A percentile compares a stretch with the other conserved stretches of the same genome.
phyloP scores from a whole-genome alignment of 2,888 invertebrate species.

The Eupithecia inturbata region DNA sequence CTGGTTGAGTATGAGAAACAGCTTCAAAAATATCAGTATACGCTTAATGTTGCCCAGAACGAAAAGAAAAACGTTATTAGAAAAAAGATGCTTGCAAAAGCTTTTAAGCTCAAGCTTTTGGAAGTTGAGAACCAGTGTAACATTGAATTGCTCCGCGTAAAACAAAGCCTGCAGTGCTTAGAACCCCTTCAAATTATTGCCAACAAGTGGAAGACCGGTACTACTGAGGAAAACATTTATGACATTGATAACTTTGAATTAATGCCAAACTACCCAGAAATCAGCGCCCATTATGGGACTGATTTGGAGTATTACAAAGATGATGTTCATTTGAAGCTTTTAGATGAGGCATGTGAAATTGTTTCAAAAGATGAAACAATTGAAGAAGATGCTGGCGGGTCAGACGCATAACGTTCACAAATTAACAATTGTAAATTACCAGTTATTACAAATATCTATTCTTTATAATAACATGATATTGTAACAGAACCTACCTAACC shows the following conservation, averaged over 20 bases:
- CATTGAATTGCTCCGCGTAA: constrained; percentile 73
- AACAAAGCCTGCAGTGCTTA: constrained; percentile 77
- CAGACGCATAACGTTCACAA: constrained; percentile 15
- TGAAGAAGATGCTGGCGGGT: constrained; percentile 42
- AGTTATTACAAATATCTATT: neutral
- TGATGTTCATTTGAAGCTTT: constrained; percentile 45
- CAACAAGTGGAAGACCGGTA: constrained; percentile 68
- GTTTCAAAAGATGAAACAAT: constrained; percentile 47
- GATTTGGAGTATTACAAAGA: constrained; percentile 56
- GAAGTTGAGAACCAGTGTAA: constrained; percentile 81
- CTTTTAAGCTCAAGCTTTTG: constrained; percentile 71
- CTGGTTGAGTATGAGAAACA: constrained; percentile 78
- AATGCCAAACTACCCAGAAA: constrained; percentile 69
- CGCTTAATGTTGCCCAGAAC: constrained; percentile 74
- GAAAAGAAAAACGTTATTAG: constrained; percentile 78
- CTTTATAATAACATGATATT: neutral
- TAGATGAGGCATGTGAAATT: constrained; percentile 45
- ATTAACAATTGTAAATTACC: neutral
- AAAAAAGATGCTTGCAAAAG: constrained; percentile 79
- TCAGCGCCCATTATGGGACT: constrained; percentile 56
- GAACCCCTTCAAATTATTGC: constrained; percentile 75
- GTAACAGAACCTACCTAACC: too few relatives aligned
- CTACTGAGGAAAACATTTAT: constrained; percentile 53
- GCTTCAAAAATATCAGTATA: constrained; percentile 75
- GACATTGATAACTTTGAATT: constrained; percentile 68